These are phyloP conservation scores for Gymnocypris eckloni DNA, from an alignment of 2,797 vertebrate genomes.

Conservation along the genomic window DNA sequence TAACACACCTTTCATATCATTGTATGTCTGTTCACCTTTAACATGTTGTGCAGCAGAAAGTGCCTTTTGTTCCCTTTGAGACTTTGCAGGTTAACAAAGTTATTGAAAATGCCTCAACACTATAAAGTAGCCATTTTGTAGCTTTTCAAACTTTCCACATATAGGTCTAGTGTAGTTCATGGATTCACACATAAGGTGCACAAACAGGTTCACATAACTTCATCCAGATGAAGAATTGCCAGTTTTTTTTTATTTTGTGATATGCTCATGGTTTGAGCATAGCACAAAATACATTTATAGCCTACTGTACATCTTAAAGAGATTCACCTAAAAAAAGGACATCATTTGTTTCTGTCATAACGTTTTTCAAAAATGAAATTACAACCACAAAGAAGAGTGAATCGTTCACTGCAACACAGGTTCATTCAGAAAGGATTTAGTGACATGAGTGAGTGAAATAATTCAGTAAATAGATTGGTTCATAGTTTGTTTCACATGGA, in stretches of 20 bases:
- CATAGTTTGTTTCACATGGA: not conserved
- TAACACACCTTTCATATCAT: slow-evolving; percentile 49
- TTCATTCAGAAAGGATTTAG: not conserved
- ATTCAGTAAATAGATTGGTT: not conserved
- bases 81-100: slow-evolving; percentile 24
- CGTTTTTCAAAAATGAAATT: too few relatives aligned
- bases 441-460: not conserved
- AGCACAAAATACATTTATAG: not conserved
- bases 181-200: not conserved
- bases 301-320: not conserved
- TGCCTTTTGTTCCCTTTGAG: slow-evolving; percentile 30
- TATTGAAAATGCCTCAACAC: slow-evolving; percentile 28
- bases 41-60: slow-evolving; percentile 44
- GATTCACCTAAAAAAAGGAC: too few relatives aligned
- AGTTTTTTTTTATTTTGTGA: not conserved
- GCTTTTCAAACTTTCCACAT: not conserved
- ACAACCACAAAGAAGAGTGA: too few relatives aligned
- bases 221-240: not conserved
- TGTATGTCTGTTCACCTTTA: slow-evolving; percentile 40
- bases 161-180: not conserved
- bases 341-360: too few relatives aligned
- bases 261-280: not conserved
- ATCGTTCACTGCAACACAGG: not conserved
- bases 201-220: not conserved
- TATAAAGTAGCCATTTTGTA: not conserved